Evolutionary conservation across 2,888 invertebrate genomes (phyloP), one percentile per base, ranked within the genome.

Genomic region (Cerceris ruficornis): DNA sequence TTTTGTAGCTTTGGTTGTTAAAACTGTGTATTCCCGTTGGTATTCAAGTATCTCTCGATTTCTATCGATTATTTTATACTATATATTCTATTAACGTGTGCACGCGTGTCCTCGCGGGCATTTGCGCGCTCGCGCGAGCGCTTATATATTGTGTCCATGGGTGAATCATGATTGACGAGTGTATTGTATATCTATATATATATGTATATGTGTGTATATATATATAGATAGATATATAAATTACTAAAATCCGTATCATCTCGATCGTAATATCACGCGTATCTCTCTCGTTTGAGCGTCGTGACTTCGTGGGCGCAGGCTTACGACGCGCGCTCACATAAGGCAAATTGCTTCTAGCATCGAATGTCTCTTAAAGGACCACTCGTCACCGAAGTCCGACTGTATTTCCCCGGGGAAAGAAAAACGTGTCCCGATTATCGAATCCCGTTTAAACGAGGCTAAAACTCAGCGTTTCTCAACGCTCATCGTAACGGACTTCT

Each of bases 1-100:
- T 43, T 52, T 72, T 61, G 80, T 76, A 78, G 73, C 85, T 87
- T 87, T 87, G 87, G 83, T 86, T 86, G 80, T 85, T 77, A 77
- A 64, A 66, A 49, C 28, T 28, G 28, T 50, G 62, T 66, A 68
- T 78, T 28, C 28, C 28, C 66, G 69, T 81, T 75, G 77, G 60
- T 69, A 65, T 75, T 55, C 57, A 71, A 70, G 77, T 71, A 61
- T 76, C 57, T 76, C 57, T 66, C 17, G 7, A 55, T 55, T 55
- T 55, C 6, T 28, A 50, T 55, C 55, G 55, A 55, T 17, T 17
- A 55, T 46, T 52, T 11, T 61, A 17, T 54, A 65, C 55, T 65
- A 65, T 54, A 41, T 65, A 65, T 62, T 46, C 13, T 50, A 28
- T 17, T 7, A 17, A 28, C 8, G 17, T 28, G 2, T 77, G 65